Conservation (phyloP, 2,888 invertebrate genomes). For the Himalopsyche kuldschensis region DNA sequence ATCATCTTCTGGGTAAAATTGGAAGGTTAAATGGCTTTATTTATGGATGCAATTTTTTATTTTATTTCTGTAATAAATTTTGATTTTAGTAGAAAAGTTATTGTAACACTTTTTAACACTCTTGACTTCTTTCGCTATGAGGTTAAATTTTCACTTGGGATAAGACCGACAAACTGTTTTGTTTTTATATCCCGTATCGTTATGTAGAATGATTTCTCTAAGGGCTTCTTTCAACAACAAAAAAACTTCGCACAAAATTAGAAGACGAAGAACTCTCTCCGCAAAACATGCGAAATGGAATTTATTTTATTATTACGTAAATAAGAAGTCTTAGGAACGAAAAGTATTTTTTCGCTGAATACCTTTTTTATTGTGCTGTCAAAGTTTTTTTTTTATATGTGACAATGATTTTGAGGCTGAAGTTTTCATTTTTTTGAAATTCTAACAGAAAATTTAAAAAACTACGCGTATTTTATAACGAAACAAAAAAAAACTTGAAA, state of each 20-base stretch:
- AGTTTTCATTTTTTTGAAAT: background rate
- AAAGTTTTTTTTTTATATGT: background rate
- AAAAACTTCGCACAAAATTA: background rate
- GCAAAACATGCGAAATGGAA: background rate
- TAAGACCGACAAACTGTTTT: background rate
- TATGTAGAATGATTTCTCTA: constrained; percentile 23
- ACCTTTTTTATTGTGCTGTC: background rate
- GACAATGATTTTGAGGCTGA: background rate
- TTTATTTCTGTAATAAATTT: background rate
- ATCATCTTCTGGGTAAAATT: too few relatives aligned
- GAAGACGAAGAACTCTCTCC: background rate
- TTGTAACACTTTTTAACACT: background rate
- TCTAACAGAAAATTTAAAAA: too few relatives aligned
- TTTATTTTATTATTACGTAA: background rate
- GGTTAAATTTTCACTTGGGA: constrained; percentile 22
- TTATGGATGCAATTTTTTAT: too few relatives aligned
- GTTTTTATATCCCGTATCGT: constrained; percentile 8
- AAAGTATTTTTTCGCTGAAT: background rate
- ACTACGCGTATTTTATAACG: too few relatives aligned
- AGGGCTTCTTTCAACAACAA: constrained; percentile 22
- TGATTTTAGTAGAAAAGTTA: background rate
- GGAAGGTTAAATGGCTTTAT: too few relatives aligned
- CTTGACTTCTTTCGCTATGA: background rate
- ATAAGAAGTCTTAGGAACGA: background rate
- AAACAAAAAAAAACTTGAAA: too few relatives aligned